These are phyloP conservation scores for Euura saliciscinereae DNA, from an alignment of 1,140 invertebrate genomes.

Conservation along the genomic window DNA sequence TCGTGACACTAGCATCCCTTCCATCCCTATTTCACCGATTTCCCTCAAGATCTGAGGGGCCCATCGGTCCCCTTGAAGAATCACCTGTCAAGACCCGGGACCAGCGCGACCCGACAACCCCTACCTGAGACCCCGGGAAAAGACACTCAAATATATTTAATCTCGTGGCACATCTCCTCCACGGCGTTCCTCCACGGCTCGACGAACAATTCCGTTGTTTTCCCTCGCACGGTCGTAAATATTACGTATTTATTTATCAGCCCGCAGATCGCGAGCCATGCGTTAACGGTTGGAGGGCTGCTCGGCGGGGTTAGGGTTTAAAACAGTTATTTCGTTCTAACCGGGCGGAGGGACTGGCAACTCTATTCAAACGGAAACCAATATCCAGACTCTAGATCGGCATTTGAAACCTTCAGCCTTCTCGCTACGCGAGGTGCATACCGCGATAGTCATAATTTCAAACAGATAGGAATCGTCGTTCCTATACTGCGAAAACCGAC, in stretches of 20 bases:
- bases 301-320: neutral
- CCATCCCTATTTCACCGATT: slow-evolving; percentile 13
- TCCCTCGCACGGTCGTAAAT: slow-evolving; percentile 37
- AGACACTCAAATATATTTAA: slow-evolving; percentile 24
- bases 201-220: slow-evolving; percentile 33
- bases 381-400: slow-evolving; percentile 11
- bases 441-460: slow-evolving; percentile 2
- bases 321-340: neutral
- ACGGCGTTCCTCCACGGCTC: slow-evolving; percentile 25
- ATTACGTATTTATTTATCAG: slow-evolving; percentile 24
- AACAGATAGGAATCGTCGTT: neutral
- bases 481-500: no score
- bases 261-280: slow-evolving; percentile 9
- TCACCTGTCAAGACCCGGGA: slow-evolving; percentile 18
- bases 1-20: slow-evolving; percentile 20
- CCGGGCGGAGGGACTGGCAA: slow-evolving; percentile 14
- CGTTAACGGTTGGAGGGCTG: neutral
- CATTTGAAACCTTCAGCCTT: neutral
- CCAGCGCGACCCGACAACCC: neutral
- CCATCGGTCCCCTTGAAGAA: slow-evolving; percentile 29
- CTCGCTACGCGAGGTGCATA: slow-evolving; percentile 2
- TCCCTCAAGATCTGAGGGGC: slow-evolving; percentile 17
- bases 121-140: slow-evolving; percentile 6
- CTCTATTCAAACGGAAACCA: slow-evolving; percentile 16
- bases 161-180: slow-evolving; percentile 35